Evolutionary conservation across 2,113 vertebrate genomes (phyloP).

Genomic region (Trachemys scripta): DNA sequence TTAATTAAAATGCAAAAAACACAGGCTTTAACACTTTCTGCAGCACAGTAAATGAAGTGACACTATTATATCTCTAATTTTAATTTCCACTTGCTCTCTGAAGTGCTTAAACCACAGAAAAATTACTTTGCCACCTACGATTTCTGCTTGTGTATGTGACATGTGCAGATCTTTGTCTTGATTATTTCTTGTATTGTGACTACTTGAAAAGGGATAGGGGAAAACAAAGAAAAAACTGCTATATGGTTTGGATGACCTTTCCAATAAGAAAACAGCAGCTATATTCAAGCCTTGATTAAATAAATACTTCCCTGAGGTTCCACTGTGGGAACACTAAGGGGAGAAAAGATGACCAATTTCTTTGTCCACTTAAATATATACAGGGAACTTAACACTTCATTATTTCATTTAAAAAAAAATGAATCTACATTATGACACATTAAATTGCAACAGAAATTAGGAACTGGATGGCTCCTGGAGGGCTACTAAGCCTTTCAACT

Average conservation of each 20-base stretch:
- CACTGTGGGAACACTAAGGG: neutral
- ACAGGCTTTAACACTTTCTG: neutral
- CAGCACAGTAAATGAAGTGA: neutral
- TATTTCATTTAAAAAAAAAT: neutral
- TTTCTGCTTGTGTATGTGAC: neutral
- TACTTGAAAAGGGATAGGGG: neutral
- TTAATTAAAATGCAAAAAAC: neutral
- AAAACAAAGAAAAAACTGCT: neutral
- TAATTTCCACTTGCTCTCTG: neutral
- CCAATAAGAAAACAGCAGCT: neutral
- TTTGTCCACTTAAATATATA: neutral
- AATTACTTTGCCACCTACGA: neutral
- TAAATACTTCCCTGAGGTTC: neutral
- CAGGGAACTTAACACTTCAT: neutral
- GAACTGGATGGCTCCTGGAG: neutral
- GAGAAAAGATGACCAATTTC: neutral
- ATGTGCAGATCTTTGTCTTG: neutral
- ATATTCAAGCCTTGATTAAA: neutral
- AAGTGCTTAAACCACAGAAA: conserved; percentile 9
- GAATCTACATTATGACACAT: neutral
- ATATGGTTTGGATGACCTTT: neutral
- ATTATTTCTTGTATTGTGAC: neutral
- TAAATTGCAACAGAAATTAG: neutral
- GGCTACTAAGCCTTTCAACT: neutral
- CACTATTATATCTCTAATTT: neutral